These are phyloP conservation scores for Ophion costatus DNA, from an alignment of 2,888 invertebrate genomes.

Conservation along the genomic window DNA sequence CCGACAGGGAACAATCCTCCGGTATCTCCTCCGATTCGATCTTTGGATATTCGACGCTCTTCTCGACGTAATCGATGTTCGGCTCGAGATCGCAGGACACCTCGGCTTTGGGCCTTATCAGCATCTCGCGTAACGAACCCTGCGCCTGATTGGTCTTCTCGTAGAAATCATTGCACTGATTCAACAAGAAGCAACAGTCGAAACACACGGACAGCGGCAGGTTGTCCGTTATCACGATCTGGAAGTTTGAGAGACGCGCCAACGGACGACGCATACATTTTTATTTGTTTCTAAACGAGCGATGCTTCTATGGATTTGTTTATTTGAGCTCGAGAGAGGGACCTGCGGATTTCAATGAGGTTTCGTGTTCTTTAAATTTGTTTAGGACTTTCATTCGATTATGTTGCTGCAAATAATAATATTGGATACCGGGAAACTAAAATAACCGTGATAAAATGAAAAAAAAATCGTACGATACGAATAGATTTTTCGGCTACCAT, in stretches of 20 bases:
- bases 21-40: constrained; percentile 68
- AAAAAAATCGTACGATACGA: too few relatives aligned
- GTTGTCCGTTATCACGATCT: constrained; percentile 80
- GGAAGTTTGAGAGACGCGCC: constrained; percentile 30
- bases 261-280: not conserved
- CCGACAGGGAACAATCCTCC: constrained; percentile 70
- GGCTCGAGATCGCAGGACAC: constrained; percentile 62
- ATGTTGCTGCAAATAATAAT: too few relatives aligned
- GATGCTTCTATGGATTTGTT: too few relatives aligned
- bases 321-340: too few relatives aligned
- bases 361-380: not conserved
- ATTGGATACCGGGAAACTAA: too few relatives aligned
- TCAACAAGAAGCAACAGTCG: constrained; percentile 82
- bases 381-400: too few relatives aligned
- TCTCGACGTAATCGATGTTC: constrained; percentile 73
- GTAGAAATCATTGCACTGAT: constrained; percentile 82
- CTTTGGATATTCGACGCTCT: constrained; percentile 73
- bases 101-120: constrained; percentile 69
- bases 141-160: constrained; percentile 83
- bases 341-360: not conserved
- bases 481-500: too few relatives aligned
- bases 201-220: constrained; percentile 82
- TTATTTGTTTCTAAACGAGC: not conserved
- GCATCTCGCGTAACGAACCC: constrained; percentile 78
- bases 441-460: too few relatives aligned